Evolutionary conservation across 2,113 vertebrate species (phyloP), one percentile per base, ranked within the genome.

Genomic region (Caloenas nicobarica): DNA sequence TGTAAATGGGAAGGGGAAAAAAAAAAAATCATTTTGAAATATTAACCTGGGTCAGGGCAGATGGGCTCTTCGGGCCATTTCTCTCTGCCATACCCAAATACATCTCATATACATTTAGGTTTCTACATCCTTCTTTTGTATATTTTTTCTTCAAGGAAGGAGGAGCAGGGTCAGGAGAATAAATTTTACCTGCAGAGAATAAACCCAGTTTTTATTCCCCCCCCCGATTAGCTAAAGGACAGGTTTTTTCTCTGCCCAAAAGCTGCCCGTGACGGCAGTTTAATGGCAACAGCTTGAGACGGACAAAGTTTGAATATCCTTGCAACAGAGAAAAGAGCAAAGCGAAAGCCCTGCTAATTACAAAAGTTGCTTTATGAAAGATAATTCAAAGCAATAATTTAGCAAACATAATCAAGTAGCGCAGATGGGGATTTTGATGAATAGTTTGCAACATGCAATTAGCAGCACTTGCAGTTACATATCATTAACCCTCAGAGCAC

Each of bases 361-460:
- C 98, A 98, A 99, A 99, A 99, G 98, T 99, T 99, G 99, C 99
- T 99, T 99, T 99, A 99, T 99, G 99, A 98, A 99, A 99, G 99
- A 99, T 99, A 99, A 99, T 99, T 99, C 99, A 98, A 98, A 99
- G 98, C 98, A 99, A 99, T 99, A 99, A 99, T 99, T 99, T 99
- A 99, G 99, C 99, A 99, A 99, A 99, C 99, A 99, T 99, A 99
- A 99, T 99, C 98, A 98, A 98, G 98, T 98, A 97, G 98, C 98
- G 98, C 99, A 99, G 99, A 99, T 99, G 99, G 98, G 99, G 98
- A 98, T 98, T 99, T 99, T 99, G 99, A 99, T 99, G 99, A 99
- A 99, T 99, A 99, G 99, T 99, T 99, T 98, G 99, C 98, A 99
- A 99, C 98, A 98, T 99, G 98, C 99, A 99, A 99, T 99, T 99